These are phyloP conservation scores for Phoeniculus purpureus DNA, from an alignment of 2,797 vertebrate species.

Conservation along the genomic window DNA sequence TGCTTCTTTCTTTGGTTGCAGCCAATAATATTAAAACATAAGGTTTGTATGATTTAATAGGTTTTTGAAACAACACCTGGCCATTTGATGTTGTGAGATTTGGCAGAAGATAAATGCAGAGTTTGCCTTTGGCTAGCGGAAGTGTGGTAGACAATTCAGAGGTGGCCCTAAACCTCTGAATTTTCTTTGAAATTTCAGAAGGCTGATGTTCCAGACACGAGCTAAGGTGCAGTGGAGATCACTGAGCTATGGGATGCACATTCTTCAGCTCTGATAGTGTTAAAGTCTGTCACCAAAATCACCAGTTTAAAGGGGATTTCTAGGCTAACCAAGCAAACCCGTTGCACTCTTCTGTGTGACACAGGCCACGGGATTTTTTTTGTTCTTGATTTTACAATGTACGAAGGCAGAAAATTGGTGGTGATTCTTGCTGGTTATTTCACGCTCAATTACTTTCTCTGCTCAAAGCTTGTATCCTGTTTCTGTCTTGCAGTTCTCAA, in stretches of 20 bases:
- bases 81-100: not conserved
- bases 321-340: not conserved
- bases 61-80: conserved; percentile 41
- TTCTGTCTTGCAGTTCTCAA: not conserved
- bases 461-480: not conserved
- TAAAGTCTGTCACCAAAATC: not conserved
- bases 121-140: not conserved
- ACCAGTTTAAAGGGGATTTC: not conserved
- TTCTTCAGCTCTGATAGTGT: not conserved
- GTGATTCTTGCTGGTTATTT: not conserved
- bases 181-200: not conserved
- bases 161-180: not conserved
- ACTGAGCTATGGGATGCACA: not conserved
- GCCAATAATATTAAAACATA: conserved; percentile 13
- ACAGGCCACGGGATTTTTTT: not conserved
- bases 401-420: not conserved
- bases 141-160: not conserved
- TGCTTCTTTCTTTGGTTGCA: conserved; percentile 72
- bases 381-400: too few species aligned
- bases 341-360: not conserved
- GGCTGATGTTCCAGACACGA: not conserved
- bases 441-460: not conserved
- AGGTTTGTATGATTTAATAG: conserved; percentile 8
- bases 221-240: not conserved
- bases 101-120: not conserved